Evolutionary conservation across 2,888 invertebrate genomes (phyloP).

Genomic region (Stenurella melanura): DNA sequence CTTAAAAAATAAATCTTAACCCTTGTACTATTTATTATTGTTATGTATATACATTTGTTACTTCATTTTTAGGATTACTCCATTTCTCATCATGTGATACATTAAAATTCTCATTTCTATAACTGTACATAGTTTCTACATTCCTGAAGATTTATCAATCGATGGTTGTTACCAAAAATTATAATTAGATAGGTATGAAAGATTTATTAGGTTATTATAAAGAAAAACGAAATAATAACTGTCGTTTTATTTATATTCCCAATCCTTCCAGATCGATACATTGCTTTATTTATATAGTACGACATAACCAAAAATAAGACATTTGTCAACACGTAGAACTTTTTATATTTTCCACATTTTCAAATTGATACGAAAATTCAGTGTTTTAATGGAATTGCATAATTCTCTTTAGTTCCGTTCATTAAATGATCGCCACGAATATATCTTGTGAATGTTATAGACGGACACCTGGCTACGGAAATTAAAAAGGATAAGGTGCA

Average conservation of each 20-base stretch:
- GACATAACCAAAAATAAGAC: too few species aligned
- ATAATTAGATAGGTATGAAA: constrained; percentile 42
- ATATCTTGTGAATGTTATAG: too few species aligned
- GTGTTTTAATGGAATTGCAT: too few species aligned
- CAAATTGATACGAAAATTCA: too few species aligned
- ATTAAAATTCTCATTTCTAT: constrained; percentile 33
- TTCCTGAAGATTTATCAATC: constrained; percentile 37
- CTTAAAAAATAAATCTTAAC: constrained; percentile 31
- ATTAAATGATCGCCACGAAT: too few species aligned
- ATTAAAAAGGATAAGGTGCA: too few species aligned
- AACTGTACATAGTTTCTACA: constrained; percentile 44
- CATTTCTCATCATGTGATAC: constrained; percentile 40
- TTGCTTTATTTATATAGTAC: too few species aligned
- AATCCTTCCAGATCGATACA: not conserved
- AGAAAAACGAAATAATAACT: constrained; percentile 29
- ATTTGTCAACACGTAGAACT: too few species aligned
- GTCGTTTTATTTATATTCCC: constrained; percentile 1
- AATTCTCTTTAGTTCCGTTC: too few species aligned
- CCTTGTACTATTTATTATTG: constrained; percentile 34
- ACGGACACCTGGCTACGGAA: too few species aligned
- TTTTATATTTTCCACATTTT: too few species aligned
- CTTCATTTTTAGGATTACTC: constrained; percentile 23
- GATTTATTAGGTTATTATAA: constrained; percentile 47
- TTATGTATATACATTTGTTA: constrained; percentile 38
- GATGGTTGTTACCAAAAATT: constrained; percentile 43